These are phyloP conservation scores for Tauraco erythrolophus DNA, from an alignment of 2,113 vertebrate genomes.

Conservation along the genomic window DNA sequence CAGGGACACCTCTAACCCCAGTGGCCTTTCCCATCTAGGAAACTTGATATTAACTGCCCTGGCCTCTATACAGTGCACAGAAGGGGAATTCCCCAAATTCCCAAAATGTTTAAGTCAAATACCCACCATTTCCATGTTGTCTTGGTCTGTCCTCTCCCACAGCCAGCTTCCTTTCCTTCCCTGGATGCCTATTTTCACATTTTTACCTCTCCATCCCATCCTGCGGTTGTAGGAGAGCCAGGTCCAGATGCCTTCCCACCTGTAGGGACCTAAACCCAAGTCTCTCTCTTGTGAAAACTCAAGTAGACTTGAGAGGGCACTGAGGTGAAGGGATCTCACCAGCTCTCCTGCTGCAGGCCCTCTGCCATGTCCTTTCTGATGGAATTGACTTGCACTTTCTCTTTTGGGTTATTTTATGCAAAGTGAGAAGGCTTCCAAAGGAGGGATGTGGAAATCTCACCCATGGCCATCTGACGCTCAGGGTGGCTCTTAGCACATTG, in stretches of 20 bases:
- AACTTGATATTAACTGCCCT: not conserved
- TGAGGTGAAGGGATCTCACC: not conserved
- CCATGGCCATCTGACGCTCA: not conserved
- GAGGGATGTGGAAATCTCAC: not conserved
- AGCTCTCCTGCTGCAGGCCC: not conserved
- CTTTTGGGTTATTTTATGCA: not conserved
- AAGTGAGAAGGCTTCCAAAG: not conserved
- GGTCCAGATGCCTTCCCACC: not conserved
- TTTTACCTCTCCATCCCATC: not conserved
- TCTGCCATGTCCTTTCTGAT: not conserved
- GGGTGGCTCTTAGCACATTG: not conserved
- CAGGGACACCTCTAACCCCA: not conserved
- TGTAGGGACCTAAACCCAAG: not conserved
- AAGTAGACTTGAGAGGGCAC: not conserved
- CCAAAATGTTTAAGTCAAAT: not conserved
- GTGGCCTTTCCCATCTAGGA: not conserved
- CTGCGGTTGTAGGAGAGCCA: not conserved
- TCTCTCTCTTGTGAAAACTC: not conserved
- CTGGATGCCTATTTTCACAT: rapidly evolving
- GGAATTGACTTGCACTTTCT: not conserved
- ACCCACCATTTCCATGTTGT: not conserved
- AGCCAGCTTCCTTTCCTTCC: not conserved
- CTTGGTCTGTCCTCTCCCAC: not conserved
- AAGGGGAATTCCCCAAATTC: not conserved
- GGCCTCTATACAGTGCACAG: not conserved